phyloP scores from a whole-genome alignment of 2,888 invertebrate genomes.

The Cheilosia scutellata region DNA sequence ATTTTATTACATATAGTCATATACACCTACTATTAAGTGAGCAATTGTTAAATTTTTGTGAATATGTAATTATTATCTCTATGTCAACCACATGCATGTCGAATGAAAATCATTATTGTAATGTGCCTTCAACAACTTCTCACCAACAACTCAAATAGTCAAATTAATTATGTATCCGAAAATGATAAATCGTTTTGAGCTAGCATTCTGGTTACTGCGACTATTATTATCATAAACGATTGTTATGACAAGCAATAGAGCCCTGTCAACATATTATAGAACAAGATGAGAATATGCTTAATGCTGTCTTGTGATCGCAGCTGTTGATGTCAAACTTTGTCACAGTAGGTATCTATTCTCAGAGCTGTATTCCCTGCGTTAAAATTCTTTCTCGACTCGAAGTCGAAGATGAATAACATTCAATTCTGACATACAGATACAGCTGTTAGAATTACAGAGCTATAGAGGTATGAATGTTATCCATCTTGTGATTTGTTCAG shows the following conservation, averaged over 20 bases:
- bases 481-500: no score
- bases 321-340: no score
- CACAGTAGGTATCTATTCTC: no score
- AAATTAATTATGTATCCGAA: constrained; percentile 16
- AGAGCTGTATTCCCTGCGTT: no score
- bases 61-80: constrained; percentile 11
- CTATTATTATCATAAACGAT: background rate
- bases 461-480: no score
- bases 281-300: no score
- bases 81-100: constrained; percentile 17
- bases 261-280: no score
- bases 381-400: no score
- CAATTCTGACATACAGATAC: no score
- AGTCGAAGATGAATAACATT: no score
- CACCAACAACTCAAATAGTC: background rate
- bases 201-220: background rate
- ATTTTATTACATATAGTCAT: constrained; percentile 3
- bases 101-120: constrained; percentile 12
- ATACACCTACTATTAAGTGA: background rate
- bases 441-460: no score
- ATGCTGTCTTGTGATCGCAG: no score
- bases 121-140: background rate
- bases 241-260: background rate
- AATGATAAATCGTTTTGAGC: constrained; percentile 6
- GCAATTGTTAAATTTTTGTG: constrained; percentile 5